Evolutionary conservation across 30 jellyfish, hydroid and myxozoan genomes (phyloP).

Genomic region (Clytia hemisphaerica): DNA sequence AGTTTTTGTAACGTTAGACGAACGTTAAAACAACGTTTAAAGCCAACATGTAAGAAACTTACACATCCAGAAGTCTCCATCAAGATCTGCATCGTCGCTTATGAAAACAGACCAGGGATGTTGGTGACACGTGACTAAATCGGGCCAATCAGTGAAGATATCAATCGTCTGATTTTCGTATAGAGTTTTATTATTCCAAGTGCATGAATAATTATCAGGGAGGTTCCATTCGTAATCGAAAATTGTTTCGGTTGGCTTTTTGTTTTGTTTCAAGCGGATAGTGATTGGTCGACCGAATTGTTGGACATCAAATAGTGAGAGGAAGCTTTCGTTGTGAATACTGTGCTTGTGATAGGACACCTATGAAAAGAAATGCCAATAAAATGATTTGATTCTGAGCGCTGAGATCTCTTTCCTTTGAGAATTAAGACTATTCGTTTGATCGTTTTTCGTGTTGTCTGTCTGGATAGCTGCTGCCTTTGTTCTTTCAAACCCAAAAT

Average conservation of each 20-base stretch:
- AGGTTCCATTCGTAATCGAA: conserved; percentile 39
- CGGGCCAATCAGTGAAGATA: not conserved
- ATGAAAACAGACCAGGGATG: not conserved
- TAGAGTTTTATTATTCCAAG: not conserved
- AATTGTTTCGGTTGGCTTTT: conserved; percentile 30
- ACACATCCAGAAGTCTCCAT: conserved; percentile 6
- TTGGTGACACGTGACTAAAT: not conserved
- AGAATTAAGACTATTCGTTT: no score
- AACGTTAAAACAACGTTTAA: no score
- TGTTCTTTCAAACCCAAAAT: no score
- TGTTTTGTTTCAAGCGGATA: conserved; percentile 16
- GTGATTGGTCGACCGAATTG: conserved; percentile 22
- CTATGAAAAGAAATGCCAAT: no score
- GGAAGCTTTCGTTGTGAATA: conserved; percentile 15
- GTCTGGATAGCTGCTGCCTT: no score
- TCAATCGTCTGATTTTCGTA: not conserved
- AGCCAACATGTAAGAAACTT: no score
- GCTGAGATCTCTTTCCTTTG: no score
- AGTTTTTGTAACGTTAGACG: no score
- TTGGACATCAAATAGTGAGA: not conserved
- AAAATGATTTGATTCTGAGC: no score
- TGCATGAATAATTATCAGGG: conserved; percentile 45
- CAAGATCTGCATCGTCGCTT: not conserved
- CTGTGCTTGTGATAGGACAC: conserved; percentile 21
- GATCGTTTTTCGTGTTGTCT: no score